Base-by-base conservation (phyloP, 2,797 vertebrate species). In the Aldrovandia affinis region DNA sequence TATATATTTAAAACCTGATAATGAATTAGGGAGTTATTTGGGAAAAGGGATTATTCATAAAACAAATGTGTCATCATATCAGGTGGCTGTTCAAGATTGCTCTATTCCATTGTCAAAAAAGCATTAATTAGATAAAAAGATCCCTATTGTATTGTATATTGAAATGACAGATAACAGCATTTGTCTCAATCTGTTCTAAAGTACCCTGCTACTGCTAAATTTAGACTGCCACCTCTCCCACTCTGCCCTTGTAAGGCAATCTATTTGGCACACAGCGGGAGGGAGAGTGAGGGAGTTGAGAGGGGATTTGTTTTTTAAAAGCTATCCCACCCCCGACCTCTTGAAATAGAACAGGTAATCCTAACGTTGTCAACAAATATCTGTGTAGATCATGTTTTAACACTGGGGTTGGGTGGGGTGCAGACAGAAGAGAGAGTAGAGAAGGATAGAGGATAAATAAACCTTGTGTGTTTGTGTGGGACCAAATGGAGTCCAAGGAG, bases 181-280 rank as follows among this genome's bases (percentile, higher is more conserved):
- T 18, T 22, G 47, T 2, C 36, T 14, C 47, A 33, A 44, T 30
- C 70, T 50, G 33, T n/a, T 73, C 33, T 90, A 91, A 84, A 89
- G 88, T 90, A 88, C 88, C 89, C 83, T 77, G 8, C 54, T 87
- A 57, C 10, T 9, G 83, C 93, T 93, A 94, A 92, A 90, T 92
- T 90, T 93, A 93, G 92, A 88, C 86, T 61, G 15, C 63, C 89
- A 85, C 87, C 83, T 87, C 87, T 87, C 80, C 83, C 54, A 42
- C 78, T 73, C 88, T 90, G 84, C 82, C 94, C 94, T 91, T 95
- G 87, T 95, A 94, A 52, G 94, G 95, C 86, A 88, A 90, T 86
- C 87, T 81, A 77, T 33, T 88, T 91, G 88, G 88, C 85, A 84
- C 79, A 42, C 78, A 61, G 55, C 5, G 50, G 80, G n/a, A 83